These are phyloP conservation scores for Vulpes ferrilata DNA, from an alignment of 2,113 vertebrate species.

Conservation along the genomic window DNA sequence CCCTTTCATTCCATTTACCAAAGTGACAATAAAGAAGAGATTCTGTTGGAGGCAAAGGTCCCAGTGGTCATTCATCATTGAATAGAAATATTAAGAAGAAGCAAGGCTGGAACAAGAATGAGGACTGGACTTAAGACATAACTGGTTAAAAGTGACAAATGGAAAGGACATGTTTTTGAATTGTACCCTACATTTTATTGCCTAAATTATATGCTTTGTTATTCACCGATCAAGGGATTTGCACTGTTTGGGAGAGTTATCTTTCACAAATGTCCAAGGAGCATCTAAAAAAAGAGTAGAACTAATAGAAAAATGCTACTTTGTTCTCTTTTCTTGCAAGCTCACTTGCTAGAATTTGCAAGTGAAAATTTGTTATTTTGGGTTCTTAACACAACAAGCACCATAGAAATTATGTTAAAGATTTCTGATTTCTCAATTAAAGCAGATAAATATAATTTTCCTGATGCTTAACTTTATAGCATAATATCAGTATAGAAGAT, in stretches of 20 bases:
- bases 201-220: background rate
- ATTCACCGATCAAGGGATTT: background rate
- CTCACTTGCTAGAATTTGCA: background rate
- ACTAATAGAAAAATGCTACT: background rate
- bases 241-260: background rate
- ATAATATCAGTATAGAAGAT: background rate
- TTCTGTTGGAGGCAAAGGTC: background rate
- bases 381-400: background rate
- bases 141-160: background rate
- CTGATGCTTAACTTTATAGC: background rate
- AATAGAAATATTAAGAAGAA: background rate
- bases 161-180: background rate
- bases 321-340: background rate
- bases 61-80: background rate
- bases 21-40: background rate
- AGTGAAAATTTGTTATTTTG: background rate
- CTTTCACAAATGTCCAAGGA: background rate
- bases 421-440: slow-evolving; percentile 9
- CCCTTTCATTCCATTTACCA: background rate
- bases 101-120: background rate
- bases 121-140: background rate
- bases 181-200: background rate
- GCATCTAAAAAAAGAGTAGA: background rate
- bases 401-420: background rate
- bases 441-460: background rate